Percentiles rank a stretch among this genome's conserved stretches.
Conservation (phyloP, 2,888 invertebrate genomes). For the Drosophila pegasa region DNA sequence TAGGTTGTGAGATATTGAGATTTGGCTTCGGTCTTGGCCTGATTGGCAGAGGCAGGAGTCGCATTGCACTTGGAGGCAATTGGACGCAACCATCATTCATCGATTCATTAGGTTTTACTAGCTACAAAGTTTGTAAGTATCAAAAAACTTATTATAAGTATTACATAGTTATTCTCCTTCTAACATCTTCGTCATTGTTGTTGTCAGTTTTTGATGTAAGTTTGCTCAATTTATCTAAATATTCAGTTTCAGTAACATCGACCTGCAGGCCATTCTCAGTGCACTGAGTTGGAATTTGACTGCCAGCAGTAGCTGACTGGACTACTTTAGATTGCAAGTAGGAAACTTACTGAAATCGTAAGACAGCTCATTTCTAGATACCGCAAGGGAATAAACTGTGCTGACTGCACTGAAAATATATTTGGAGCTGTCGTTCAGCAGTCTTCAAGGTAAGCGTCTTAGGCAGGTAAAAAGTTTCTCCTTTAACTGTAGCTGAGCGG, state of each 20-base stretch:
- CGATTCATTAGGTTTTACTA: conserved; percentile 58
- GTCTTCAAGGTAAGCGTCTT: background rate
- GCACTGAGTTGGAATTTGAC: background rate
- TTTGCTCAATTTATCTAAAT: conserved; percentile 25
- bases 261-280: conserved; percentile 16
- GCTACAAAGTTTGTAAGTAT: conserved; percentile 70
- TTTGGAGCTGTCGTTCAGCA: too few species aligned
- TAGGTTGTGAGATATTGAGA: conserved; percentile 15
- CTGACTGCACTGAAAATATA: background rate
- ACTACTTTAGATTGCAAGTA: background rate
- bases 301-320: conserved; percentile 1
- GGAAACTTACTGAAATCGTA: background rate
- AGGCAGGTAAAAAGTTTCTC: background rate
- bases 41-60: conserved; percentile 68
- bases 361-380: background rate
- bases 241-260: conserved; percentile 6
- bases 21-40: conserved; percentile 48
- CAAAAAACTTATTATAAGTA: conserved; percentile 65
- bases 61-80: conserved; percentile 61
- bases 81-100: conserved; percentile 29
- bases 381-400: background rate
- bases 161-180: conserved; percentile 30
- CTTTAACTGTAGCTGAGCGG: background rate
- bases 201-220: conserved; percentile 33
- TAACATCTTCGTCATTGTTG: conserved; percentile 1